Conservation (phyloP, 2,113 vertebrate genomes). For the Probosciger aterrimus region DNA sequence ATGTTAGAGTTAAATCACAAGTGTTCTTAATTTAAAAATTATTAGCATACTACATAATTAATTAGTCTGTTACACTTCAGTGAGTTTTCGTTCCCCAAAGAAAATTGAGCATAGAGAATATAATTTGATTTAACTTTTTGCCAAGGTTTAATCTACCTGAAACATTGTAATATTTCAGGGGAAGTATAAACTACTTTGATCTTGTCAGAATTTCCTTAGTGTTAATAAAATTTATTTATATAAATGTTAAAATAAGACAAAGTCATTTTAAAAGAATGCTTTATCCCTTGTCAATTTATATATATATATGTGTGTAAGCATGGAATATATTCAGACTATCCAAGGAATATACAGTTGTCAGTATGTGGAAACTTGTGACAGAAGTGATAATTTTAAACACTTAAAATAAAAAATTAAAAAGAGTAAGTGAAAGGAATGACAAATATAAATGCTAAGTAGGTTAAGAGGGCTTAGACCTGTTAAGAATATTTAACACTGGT, state of each 20-base stretch:
- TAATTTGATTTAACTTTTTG: slow-evolving; percentile 80
- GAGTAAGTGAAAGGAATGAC: not conserved
- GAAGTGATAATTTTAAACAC: slow-evolving; percentile 17
- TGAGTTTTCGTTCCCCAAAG: slow-evolving; percentile 72
- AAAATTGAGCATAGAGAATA: slow-evolving; percentile 75
- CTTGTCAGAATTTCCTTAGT: slow-evolving; percentile 36
- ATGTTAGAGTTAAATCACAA: slow-evolving; percentile 68
- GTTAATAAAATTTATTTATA: not conserved
- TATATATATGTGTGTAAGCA: not conserved
- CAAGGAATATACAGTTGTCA: not conserved
- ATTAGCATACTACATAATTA: slow-evolving; percentile 79
- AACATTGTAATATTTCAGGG: slow-evolving; percentile 62
- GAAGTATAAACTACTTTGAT: slow-evolving; percentile 59
- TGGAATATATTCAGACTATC: not conserved
- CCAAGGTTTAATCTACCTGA: slow-evolving; percentile 78
- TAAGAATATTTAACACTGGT: not conserved
- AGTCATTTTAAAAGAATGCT: not conserved
- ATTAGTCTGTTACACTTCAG: slow-evolving; percentile 79
- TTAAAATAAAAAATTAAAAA: not conserved
- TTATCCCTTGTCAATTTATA: not conserved
- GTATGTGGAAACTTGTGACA: not conserved
- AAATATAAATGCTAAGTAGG: not conserved
- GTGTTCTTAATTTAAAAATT: slow-evolving; percentile 79
- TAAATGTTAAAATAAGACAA: not conserved
- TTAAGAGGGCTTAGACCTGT: not conserved